Base-by-base conservation (phyloP, 2,797 vertebrate species). In the Phataginus tricuspis region DNA sequence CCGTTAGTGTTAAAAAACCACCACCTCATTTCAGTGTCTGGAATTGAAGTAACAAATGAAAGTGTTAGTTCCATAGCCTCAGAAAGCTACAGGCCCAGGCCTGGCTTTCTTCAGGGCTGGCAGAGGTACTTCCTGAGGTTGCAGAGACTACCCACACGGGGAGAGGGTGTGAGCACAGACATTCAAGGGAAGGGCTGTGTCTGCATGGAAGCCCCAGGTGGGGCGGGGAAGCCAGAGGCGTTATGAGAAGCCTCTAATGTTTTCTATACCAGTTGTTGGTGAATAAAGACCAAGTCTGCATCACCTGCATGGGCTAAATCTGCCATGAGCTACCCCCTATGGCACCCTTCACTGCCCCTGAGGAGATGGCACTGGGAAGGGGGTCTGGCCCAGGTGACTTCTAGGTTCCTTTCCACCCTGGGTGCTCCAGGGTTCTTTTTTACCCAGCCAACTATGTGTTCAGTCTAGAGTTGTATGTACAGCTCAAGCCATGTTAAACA, bases 171-270 rank as follows among this genome's bases (percentile, higher is more conserved):
- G 51, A 34, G 64, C 5, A 6, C 7, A 42, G 42, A 66, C 31
- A 49, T 1, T 49, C 34, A 45, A 66, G 68, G 34, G 31, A 55
- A 93, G 61, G 57, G 25, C 61, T 31, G 2, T 9, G 2, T 31
- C 45, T 37, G 37, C 37, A 4, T 19, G 53, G 42, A 18, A 59
- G 19, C 12, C 4, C 15, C 0, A 8, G 72, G 8, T 0, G 6
- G 37, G 68, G 25, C 0, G 4, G 49, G 61, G 57, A 45, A 37
- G 31, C 53, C 27, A 2, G 2, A 0, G 27, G 49, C 1, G 1
- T 31, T 8, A 18, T 0, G 9, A 45, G 34, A n/a, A 34, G 31
- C 45, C 49, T 49, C 2, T 4, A 37, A 61, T 6, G 34, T 23
- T 45, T 45, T 64, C n/a, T 29, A 12, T 11, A 1, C 34, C 64